Evolutionary conservation across 2,888 invertebrate species (phyloP).

Genomic region (Microdon myrmicae): DNA sequence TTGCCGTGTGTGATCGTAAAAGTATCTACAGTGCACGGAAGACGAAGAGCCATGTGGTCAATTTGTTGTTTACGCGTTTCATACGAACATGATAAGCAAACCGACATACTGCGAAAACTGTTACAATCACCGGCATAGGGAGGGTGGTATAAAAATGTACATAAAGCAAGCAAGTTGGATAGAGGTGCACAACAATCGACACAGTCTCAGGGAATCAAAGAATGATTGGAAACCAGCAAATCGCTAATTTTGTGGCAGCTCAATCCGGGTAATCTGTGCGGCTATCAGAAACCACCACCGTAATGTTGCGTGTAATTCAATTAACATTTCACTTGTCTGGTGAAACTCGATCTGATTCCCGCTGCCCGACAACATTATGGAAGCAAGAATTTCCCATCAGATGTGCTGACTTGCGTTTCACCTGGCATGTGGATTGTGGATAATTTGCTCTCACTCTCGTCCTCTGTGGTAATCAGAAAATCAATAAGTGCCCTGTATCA

Average conservation of each 20-base stretch:
- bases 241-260: constrained; percentile 30
- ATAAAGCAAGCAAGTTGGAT: not conserved
- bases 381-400: constrained; percentile 31
- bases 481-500: constrained; percentile 36
- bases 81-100: constrained; percentile 49
- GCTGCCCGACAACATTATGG: not conserved
- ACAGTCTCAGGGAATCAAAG: not conserved
- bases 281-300: too few relatives aligned
- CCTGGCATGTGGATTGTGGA: constrained; percentile 24
- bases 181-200: not conserved
- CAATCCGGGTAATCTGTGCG: constrained; percentile 37
- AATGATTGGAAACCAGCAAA: constrained; percentile 14
- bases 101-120: too few relatives aligned
- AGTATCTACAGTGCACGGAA: constrained; percentile 35
- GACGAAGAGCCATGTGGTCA: constrained; percentile 8
- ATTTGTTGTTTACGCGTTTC: constrained; percentile 23
- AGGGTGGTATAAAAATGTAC: too few relatives aligned
- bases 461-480: constrained; percentile 17
- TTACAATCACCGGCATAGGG: too few relatives aligned
- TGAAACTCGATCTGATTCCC: constrained; percentile 6
- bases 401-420: constrained; percentile 24
- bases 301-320: constrained; percentile 30
- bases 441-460: constrained; percentile 16
- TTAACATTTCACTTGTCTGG: constrained; percentile 26
- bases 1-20: constrained; percentile 49